Conservation (phyloP, 2,888 invertebrate species). For the Euproctis similis region DNA sequence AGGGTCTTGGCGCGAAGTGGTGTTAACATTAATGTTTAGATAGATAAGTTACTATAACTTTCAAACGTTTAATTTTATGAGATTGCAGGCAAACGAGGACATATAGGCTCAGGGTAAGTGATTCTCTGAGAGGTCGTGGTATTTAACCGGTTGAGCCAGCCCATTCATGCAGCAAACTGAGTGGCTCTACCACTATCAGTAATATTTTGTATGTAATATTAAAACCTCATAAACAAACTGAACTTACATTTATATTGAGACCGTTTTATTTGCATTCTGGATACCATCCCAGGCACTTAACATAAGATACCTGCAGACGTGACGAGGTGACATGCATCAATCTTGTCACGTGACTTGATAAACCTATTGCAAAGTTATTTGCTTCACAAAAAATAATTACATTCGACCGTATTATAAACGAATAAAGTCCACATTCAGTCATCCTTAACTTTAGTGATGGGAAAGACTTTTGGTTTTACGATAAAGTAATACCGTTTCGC, state of each 20-base stretch:
- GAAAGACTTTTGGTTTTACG: conserved; percentile 9
- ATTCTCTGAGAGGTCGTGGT: no score
- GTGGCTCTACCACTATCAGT: no score
- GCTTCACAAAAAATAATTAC: neutral
- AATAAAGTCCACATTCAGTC: conserved; percentile 7
- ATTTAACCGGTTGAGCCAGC: no score
- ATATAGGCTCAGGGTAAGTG: no score
- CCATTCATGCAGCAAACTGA: no score
- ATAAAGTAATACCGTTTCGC: conserved; percentile 17
- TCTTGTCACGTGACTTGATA: conserved; percentile 45
- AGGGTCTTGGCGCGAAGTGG: no score
- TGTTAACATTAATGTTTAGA: no score
- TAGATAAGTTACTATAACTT: no score
- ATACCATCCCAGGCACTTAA: conserved; percentile 51
- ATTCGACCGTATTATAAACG: conserved; percentile 1
- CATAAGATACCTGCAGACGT: conserved; percentile 39
- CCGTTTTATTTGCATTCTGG: conserved; percentile 50
- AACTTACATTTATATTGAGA: conserved; percentile 23
- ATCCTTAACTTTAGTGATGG: conserved; percentile 6
- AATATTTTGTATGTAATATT: no score
- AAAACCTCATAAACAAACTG: conserved; percentile 38
- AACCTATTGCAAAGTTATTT: conserved; percentile 8
- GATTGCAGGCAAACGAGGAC: no score
- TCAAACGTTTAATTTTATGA: no score
- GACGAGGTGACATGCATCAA: conserved; percentile 50